Evolutionary conservation across 64 coral and sea anemone species (phyloP).

Genomic region (Pachyseris speciosa): DNA sequence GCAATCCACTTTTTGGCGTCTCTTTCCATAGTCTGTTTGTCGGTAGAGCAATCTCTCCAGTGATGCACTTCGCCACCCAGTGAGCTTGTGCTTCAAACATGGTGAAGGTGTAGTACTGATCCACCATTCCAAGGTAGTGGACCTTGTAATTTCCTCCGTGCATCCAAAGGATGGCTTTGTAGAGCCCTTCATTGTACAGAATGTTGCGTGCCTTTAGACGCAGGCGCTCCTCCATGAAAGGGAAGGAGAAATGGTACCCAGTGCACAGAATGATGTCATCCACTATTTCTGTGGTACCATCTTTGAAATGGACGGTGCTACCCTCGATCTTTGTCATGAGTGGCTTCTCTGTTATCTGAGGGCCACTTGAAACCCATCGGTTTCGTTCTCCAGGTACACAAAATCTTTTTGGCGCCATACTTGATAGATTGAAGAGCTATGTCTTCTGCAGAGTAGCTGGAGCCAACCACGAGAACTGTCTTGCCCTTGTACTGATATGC

Average conservation of each 20-base stretch:
- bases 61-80: slow-evolving; percentile 62
- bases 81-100: slow-evolving; percentile 68
- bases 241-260: slow-evolving; percentile 45
- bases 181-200: slow-evolving; percentile 23
- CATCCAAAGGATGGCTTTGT: slow-evolving; percentile 36
- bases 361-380: slow-evolving; percentile 77
- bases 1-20: slow-evolving; percentile 40
- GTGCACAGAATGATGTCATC: slow-evolving; percentile 78
- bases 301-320: slow-evolving; percentile 54
- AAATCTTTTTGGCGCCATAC: slow-evolving; percentile 54
- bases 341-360: slow-evolving; percentile 51
- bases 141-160: slow-evolving; percentile 59
- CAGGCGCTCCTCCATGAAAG: slow-evolving; percentile 46
- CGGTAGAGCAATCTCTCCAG: slow-evolving; percentile 38
- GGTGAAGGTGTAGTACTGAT: slow-evolving; percentile 50
- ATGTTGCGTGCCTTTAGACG: not conserved
- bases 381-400: slow-evolving; percentile 15
- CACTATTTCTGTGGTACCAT: slow-evolving; percentile 41
- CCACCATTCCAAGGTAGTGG: slow-evolving; percentile 44
- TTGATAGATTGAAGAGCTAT: slow-evolving; percentile 57
- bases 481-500: slow-evolving; percentile 28
- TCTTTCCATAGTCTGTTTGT: slow-evolving; percentile 30
- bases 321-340: slow-evolving; percentile 57
- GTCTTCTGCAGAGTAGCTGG: slow-evolving; percentile 73
- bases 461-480: slow-evolving; percentile 34